Percentiles rank a stretch among this genome's conserved stretches.
These are phyloP conservation scores for Barbus barbus DNA, from an alignment of 2,113 vertebrate species.

Conservation along the genomic window DNA sequence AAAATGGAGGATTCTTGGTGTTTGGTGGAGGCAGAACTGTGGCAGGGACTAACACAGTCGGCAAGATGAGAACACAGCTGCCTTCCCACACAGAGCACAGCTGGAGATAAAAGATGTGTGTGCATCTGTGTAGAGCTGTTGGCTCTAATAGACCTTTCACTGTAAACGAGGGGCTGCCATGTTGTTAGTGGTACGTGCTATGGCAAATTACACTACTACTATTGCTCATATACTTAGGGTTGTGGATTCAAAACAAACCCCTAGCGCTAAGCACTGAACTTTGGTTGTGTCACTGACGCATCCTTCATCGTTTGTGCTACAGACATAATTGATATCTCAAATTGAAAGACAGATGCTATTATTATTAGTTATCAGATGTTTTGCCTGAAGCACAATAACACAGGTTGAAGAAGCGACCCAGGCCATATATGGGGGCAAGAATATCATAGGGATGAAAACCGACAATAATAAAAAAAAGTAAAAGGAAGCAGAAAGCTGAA, in stretches of 20 bases:
- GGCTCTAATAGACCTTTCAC: constrained; percentile 50
- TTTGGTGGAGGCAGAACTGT: constrained; percentile 66
- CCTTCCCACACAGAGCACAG: constrained; percentile 40
- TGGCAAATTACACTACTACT: background rate
- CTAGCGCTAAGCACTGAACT: no score
- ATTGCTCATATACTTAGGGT: background rate
- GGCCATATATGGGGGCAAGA: background rate
- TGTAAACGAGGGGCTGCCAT: constrained; percentile 52
- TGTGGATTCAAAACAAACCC: background rate
- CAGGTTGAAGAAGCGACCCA: background rate
- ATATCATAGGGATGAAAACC: background rate
- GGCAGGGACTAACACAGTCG: constrained; percentile 52
- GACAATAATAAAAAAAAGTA: no score
- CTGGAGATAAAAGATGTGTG: constrained; percentile 33
- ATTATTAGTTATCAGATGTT: background rate
- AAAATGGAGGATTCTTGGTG: constrained; percentile 70
- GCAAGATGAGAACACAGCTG: constrained; percentile 59
- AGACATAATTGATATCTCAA: background rate
- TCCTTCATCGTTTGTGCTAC: no score
- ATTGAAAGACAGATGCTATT: background rate
- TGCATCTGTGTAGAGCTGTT: constrained; percentile 15
- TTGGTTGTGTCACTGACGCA: no score
- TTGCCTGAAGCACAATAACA: background rate
- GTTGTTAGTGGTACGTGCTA: background rate
- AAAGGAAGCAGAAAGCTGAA: no score